phyloP scores from a whole-genome alignment of 2,888 invertebrate species.

The Theodoxus fluviatilis region DNA sequence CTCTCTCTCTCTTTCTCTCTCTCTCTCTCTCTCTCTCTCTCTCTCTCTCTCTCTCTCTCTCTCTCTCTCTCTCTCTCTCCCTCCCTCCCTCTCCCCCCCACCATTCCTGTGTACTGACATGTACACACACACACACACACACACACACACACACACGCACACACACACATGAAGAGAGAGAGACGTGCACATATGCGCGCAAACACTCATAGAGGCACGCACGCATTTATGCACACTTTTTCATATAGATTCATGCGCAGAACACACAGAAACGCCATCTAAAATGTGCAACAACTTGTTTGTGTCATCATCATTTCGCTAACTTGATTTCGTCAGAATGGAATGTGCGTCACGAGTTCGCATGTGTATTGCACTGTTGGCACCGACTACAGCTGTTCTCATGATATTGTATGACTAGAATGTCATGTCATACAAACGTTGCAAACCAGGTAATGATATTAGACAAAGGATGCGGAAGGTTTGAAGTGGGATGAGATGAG shows the following conservation, averaged over 20 bases:
- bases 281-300: too few species aligned
- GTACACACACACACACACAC: slow-evolving; percentile 11
- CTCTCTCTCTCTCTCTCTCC: background rate
- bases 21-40: background rate
- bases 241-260: background rate
- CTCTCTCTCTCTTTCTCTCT: slow-evolving; percentile 18
- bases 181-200: background rate
- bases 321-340: too few species aligned
- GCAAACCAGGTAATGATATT: too few species aligned
- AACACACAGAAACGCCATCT: too few species aligned
- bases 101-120: background rate
- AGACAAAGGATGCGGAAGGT: too few species aligned
- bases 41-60: background rate
- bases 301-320: too few species aligned
- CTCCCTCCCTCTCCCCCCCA: background rate
- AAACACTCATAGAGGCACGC: background rate
- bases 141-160: slow-evolving; percentile 18
- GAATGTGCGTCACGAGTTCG: too few species aligned
- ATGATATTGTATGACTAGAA: too few species aligned
- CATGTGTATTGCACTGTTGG: too few species aligned
- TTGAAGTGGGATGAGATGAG: too few species aligned
- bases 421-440: too few species aligned
- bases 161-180: background rate
- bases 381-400: too few species aligned
- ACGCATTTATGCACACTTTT: background rate